Evolutionary conservation across 2,113 vertebrate genomes (phyloP), one percentile per base, ranked within the genome.

Genomic region (Pungitius pungitius): DNA sequence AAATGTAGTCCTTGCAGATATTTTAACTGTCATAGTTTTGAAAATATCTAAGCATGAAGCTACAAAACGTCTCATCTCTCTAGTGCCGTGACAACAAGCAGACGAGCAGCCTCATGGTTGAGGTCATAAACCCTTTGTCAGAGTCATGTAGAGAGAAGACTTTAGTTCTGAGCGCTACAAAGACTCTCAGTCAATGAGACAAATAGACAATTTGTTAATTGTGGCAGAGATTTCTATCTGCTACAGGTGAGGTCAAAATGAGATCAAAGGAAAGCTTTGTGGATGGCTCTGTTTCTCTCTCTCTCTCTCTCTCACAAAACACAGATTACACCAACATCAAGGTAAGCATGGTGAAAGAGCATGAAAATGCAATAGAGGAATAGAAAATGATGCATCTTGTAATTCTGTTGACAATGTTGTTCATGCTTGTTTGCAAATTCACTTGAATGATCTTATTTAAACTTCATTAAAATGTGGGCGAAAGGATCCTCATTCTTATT

Each of bases 221-320:
- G 68, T 24, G 66, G 59, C 72, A 69, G 62, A 85, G 70, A 85
- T 82, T 15, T 77, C 77, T 72, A 88, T 76, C 88, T 84, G 82
- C 70, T 75, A 75, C 68, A 18, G 77, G 76, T 49, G 83, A 84
- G 72, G 70, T 70, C 78, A 84, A 85, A 78, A 81, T 69, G 60
- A 83, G 84, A 87, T 89, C 73, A 92, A 87, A 88, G 77, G 63
- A 35, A 65, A 43, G 47, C 82, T 78, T 74, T 55, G 64, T 81
- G 69, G 62, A 80, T 40, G 69, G 55, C 65, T 82, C 75, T 72
- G 27, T 87, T 69, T 33, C 24, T 30, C 63, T 72, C 51, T 80
- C 65, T 80, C 65, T 80, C 78, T 51, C 6, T 75, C 61, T 71
- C 42, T 12, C 69, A 26, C 54, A 40, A 33, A 54, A 20, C 37